Percentiles rank a stretch among this genome's conserved stretches.
These are phyloP conservation scores for Drosophila prosaltans DNA, from an alignment of 1,140 invertebrate species.

Conservation along the genomic window DNA sequence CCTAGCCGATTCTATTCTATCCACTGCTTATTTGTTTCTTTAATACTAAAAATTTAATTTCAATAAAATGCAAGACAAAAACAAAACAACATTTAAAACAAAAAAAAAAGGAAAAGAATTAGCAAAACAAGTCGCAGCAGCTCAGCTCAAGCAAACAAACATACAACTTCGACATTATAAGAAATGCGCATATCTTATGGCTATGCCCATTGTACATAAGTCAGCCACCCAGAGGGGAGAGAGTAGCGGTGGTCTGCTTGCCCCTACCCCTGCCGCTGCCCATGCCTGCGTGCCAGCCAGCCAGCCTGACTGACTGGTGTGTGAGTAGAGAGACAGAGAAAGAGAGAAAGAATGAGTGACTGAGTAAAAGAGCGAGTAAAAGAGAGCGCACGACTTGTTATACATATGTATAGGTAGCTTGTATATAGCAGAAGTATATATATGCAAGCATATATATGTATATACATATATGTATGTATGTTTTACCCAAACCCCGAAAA, in stretches of 20 bases:
- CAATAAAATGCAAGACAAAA: slow-evolving; percentile 41
- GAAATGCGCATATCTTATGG: slow-evolving; percentile 81
- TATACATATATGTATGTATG: slow-evolving; percentile 3
- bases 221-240: slow-evolving; percentile 38
- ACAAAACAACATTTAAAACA: slow-evolving; percentile 7
- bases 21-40: slow-evolving; percentile 16
- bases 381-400: slow-evolving; percentile 62
- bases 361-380: slow-evolving; percentile 42
- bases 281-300: not conserved
- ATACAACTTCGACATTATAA: slow-evolving; percentile 65
- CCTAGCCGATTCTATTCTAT: slow-evolving; percentile 3
- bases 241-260: slow-evolving; percentile 33
- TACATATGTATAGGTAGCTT: slow-evolving; percentile 51
- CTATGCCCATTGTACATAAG: slow-evolving; percentile 72
- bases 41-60: slow-evolving; percentile 58
- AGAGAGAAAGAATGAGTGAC: slow-evolving; percentile 44
- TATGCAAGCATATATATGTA: slow-evolving; percentile 16
- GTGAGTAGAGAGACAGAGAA: slow-evolving; percentile 7
- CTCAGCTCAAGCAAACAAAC: slow-evolving; percentile 68
- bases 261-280: slow-evolving; percentile 12
- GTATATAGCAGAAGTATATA: slow-evolving; percentile 36
- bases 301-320: slow-evolving; percentile 6
- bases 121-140: slow-evolving; percentile 76
- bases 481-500: slow-evolving; percentile 9
- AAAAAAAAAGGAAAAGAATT: slow-evolving; percentile 46